Percentiles rank a stretch among this genome's conserved stretches.
Evolutionary conservation across 2,888 invertebrate genomes (phyloP).

Genomic region (Callinectes sapidus): DNA sequence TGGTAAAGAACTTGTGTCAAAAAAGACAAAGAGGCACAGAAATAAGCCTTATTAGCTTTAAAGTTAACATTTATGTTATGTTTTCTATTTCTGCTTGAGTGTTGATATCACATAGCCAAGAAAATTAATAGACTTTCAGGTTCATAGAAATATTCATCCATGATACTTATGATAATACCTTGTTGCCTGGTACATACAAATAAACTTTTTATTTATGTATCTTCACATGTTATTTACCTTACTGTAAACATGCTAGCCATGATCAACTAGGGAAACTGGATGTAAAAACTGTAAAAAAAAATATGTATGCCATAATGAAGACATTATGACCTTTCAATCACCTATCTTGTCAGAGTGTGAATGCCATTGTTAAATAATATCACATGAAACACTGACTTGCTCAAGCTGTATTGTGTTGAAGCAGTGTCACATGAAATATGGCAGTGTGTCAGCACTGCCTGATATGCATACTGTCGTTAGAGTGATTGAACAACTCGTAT

Average conservation of each 20-base stretch:
- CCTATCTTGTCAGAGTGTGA: background rate
- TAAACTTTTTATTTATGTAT: background rate
- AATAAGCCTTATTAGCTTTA: constrained; percentile 47
- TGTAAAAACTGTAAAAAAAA: background rate
- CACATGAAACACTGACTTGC: background rate
- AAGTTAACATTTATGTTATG: background rate
- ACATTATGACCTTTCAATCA: no score
- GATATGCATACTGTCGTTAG: background rate
- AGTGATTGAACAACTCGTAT: background rate
- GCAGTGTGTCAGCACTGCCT: background rate
- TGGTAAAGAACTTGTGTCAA: constrained; percentile 17
- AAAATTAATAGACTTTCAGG: background rate
- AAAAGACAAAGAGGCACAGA: constrained; percentile 26
- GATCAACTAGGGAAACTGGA: background rate
- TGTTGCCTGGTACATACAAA: background rate
- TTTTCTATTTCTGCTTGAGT: background rate
- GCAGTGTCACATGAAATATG: background rate
- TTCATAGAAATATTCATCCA: background rate
- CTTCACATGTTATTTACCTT: background rate
- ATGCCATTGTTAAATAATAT: background rate
- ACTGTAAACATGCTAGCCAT: background rate
- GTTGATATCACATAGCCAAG: background rate
- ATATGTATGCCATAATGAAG: no score
- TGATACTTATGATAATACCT: background rate
- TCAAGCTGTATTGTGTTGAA: background rate